Percentiles rank a stretch among this genome's conserved stretches.
Conservation (phyloP, 2,113 vertebrate genomes). For the Calypte anna region DNA sequence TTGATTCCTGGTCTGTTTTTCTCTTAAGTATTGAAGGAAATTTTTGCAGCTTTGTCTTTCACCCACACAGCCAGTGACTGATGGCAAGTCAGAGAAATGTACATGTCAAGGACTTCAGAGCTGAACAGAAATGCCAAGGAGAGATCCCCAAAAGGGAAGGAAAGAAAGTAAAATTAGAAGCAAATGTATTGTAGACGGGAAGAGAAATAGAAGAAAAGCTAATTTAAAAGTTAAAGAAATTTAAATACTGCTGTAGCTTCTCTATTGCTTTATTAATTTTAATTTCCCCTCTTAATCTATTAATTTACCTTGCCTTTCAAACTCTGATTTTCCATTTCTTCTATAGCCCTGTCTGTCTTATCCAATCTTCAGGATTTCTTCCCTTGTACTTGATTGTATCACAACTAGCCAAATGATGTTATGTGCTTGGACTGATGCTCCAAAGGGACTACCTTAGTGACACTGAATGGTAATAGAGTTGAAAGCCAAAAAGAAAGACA, state of each 20-base stretch:
- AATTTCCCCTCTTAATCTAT: neutral
- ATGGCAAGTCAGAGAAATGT: neutral
- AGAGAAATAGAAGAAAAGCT: neutral
- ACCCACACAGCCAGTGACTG: neutral
- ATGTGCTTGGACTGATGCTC: neutral
- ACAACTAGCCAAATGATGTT: neutral
- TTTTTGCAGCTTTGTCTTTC: conserved; percentile 28
- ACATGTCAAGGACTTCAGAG: neutral
- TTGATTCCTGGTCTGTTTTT: conserved; percentile 27
- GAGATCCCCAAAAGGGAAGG: neutral
- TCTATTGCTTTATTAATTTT: neutral
- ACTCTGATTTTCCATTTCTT: neutral
- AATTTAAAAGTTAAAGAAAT: neutral
- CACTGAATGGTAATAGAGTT: neutral
- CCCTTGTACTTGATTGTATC: neutral
- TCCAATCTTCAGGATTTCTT: neutral
- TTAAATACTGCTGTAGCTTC: neutral
- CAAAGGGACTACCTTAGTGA: neutral
- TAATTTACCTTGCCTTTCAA: neutral
- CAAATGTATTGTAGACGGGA: neutral
- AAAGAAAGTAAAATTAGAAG: neutral
- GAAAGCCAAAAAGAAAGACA: neutral
- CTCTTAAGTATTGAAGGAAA: conserved; percentile 32
- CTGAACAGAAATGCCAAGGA: neutral
- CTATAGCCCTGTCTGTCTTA: neutral